These are phyloP conservation scores for Anarrhichthys ocellatus DNA, from an alignment of 2,113 vertebrate species.

Conservation along the genomic window DNA sequence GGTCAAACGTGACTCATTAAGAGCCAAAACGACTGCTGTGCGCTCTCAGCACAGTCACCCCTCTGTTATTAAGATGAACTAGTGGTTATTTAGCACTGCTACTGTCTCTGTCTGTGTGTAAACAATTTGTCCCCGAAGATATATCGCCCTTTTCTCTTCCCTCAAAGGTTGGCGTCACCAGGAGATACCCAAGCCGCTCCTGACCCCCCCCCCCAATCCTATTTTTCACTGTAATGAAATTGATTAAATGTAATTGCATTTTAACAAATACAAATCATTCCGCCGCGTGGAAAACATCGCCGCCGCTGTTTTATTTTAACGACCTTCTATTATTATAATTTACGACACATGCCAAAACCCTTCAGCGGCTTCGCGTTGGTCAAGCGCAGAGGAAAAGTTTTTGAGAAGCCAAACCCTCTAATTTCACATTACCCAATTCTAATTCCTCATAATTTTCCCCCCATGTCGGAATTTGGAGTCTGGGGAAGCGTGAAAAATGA, in stretches of 20 bases:
- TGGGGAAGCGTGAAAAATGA: constrained; percentile 60
- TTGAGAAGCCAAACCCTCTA: constrained; percentile 19
- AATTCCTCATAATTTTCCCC: constrained; percentile 70
- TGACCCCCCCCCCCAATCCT: constrained; percentile 61
- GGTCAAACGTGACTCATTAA: constrained; percentile 37
- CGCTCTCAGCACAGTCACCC: background rate
- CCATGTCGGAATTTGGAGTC: constrained; percentile 48
- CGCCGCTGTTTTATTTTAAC: constrained; percentile 64
- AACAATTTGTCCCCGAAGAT: constrained; percentile 27
- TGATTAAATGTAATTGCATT: constrained; percentile 76
- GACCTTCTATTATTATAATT: constrained; percentile 68
- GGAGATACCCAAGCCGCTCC: constrained; percentile 22
- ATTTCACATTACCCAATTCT: constrained; percentile 60
- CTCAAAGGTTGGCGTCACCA: constrained; percentile 25
- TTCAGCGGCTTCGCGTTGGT: constrained; percentile 34
- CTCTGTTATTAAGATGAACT: constrained; percentile 59
- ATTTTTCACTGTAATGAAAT: constrained; percentile 71
- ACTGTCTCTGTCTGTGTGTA: constrained; percentile 9
- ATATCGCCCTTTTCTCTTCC: constrained; percentile 24
- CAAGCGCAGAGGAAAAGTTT: constrained; percentile 39
- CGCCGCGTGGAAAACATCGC: constrained; percentile 33
- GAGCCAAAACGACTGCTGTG: constrained; percentile 8
- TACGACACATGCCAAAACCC: constrained; percentile 51
- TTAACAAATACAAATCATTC: constrained; percentile 79
- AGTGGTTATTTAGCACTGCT: constrained; percentile 45